Conservation (phyloP, 2,888 invertebrate genomes). For the Athalia circularis region DNA sequence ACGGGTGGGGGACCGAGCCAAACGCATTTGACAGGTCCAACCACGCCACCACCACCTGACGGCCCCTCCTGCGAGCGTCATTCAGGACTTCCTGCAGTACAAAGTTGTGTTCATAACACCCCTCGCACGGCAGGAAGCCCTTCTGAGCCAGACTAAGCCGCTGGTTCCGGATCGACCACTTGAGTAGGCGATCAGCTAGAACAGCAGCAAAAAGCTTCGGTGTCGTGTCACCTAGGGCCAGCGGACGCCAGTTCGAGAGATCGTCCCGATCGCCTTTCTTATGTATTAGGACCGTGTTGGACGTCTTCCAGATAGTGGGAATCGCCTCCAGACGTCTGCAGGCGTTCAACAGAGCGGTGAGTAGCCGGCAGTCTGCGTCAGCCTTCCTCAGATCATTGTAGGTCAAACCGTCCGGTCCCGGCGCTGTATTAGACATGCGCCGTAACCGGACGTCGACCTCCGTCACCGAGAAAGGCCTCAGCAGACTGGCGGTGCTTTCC, state of each 20-base stretch:
- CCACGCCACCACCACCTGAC: slow-evolving; percentile 63
- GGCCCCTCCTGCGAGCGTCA: slow-evolving; percentile 51
- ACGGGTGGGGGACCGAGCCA: slow-evolving; percentile 65
- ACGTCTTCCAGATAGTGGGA: slow-evolving; percentile 46
- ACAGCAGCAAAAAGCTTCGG: slow-evolving; percentile 56
- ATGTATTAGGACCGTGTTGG: slow-evolving; percentile 47
- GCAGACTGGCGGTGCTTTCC: too few species aligned
- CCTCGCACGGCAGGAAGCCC: slow-evolving; percentile 67
- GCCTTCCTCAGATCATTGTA: too few species aligned
- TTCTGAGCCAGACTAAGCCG: slow-evolving; percentile 62
- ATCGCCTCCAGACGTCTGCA: slow-evolving; percentile 31
- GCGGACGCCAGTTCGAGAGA: slow-evolving; percentile 63
- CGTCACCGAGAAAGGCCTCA: too few species aligned
- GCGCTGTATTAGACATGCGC: too few species aligned
- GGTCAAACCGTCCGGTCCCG: too few species aligned
- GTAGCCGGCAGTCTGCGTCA: too few species aligned
- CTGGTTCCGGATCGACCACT: slow-evolving; percentile 49
- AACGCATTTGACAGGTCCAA: slow-evolving; percentile 70
- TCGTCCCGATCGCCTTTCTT: slow-evolving; percentile 49
- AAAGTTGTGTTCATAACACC: slow-evolving; percentile 67
- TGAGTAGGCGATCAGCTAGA: slow-evolving; percentile 54
- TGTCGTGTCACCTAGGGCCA: slow-evolving; percentile 59
- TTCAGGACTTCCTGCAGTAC: slow-evolving; percentile 61
- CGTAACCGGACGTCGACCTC: too few species aligned
- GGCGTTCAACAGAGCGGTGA: neutral